Evolutionary conservation across 2,797 vertebrate species (phyloP), one percentile per base, ranked within the genome.

Genomic region (Cygnus olor): DNA sequence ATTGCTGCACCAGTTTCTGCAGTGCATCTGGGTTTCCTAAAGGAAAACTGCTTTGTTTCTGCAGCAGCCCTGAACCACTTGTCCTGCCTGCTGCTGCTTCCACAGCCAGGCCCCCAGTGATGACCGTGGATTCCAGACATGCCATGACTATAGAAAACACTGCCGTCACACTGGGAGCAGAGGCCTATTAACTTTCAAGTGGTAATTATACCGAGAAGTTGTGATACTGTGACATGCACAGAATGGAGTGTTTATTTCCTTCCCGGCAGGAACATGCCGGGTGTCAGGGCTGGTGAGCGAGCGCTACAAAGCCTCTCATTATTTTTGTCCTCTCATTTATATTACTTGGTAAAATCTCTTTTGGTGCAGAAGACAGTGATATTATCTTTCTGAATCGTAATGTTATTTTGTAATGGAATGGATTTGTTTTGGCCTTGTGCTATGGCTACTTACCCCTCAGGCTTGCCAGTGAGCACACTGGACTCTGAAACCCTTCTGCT

Each of bases 181-280:
- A 69, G 76, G 61, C 76, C 54, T 85, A 69, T 93, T 91, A 89
- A 79, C 72, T 89, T 88, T 77, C 90, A 85, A 83, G 85, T 65
- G 68, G 72, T 72, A 88, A 89, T 94, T 91, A 88, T 12, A 47
- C 0, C 3, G 80, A 63, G 68, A 85, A 93, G 76, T 73, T 95
- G 88, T 69, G 64, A 79, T 91, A 61, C 47, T 85, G 90, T 72
- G 77, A 85, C 76, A 88, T 32, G 51, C 69, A 73, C 47, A 81
- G 69, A 94, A 65, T 42, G 38, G 38, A 56, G 34, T 85, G 77
- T 93, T 96, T 91, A 85, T 83, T 89, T 85, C 69, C 68, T 72
- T 82, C 51, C 64, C 2, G 21, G 49, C 69, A 80, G 68, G 47
- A 82, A 42, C 69, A 9, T 32, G 77, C 71, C 2, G 11, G 20